Conservation (phyloP, 1,140 invertebrate species). For the Neodiprion virginianus region DNA sequence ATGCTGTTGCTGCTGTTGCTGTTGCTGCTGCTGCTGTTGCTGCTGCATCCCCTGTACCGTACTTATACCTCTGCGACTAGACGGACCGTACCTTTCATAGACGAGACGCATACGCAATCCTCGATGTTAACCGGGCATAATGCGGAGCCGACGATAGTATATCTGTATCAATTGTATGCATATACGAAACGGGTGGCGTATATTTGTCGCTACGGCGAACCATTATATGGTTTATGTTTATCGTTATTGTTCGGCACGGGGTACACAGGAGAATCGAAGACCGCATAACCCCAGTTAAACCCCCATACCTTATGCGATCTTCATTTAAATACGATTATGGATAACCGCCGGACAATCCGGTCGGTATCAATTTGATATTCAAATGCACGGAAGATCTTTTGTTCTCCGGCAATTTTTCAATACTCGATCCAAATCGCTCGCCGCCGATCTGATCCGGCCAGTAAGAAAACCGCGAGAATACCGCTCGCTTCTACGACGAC, state of each 20-base stretch:
- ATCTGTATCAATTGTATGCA: constrained; percentile 64
- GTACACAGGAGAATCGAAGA: constrained; percentile 32
- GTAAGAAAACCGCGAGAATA: too few relatives aligned
- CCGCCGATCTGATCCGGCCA: background rate
- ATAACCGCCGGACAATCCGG: constrained; percentile 43
- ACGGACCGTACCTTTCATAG: background rate
- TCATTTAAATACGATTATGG: constrained; percentile 63
- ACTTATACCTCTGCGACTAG: background rate
- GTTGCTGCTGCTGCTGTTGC: too few relatives aligned
- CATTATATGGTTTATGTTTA: constrained; percentile 60
- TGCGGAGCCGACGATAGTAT: constrained; percentile 54
- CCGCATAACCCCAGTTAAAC: constrained; percentile 51
- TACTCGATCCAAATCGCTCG: constrained; percentile 8
- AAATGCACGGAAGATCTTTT: constrained; percentile 53
- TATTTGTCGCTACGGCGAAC: constrained; percentile 56
- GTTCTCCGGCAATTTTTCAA: constrained; percentile 52
- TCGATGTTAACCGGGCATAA: constrained; percentile 43
- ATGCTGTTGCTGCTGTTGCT: too few relatives aligned
- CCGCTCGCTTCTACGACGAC: too few relatives aligned
- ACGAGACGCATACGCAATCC: background rate
- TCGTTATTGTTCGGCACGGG: constrained; percentile 56
- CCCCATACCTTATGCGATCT: constrained; percentile 57
- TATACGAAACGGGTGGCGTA: constrained; percentile 45
- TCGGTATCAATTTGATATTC: constrained; percentile 60
- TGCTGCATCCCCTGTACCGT: background rate